Base-by-base conservation (phyloP, 2,797 vertebrate genomes). In the Coluber constrictor region DNA sequence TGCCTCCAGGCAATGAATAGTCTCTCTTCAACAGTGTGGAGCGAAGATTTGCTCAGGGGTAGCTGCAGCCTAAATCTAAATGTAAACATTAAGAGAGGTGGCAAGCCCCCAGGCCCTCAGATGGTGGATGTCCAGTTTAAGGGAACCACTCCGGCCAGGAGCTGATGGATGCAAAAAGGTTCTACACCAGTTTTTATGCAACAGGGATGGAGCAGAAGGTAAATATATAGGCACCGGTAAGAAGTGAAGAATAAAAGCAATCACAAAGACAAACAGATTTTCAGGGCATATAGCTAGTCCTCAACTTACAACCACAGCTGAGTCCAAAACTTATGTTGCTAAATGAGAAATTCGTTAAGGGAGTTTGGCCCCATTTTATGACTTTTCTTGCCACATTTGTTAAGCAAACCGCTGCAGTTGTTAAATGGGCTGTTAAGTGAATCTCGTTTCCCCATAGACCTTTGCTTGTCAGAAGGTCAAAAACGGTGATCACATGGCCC, bases 1-100 rank as follows among this genome's bases (percentile, higher is more conserved):
- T 47, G 87, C 66, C 90, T 86, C 59, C 86, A 43, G 87, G 70
- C 87, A 93, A 29, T 89, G 87, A 13, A 70, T 89, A 54, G 90
- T 47, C 10, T 43, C 12, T 6, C 25, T 83, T 88, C n/a, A 63
- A 6, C 16, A 18, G 70, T 83, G 25, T 57, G 79, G 29, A 91
- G 90, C 18, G n/a, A 91, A 66, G 47, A 43, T 91, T 88, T 55
- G 79, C 66, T 63, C n/a, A 88, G 66, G 56, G 66, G 57, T 57
- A n/a, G 57, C 16, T 51, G 70, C 47, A 55, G 23, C 79, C 54
- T 23, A n/a, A 66, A 56, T 66, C 79, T 25, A 43, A 90, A n/a
- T 5, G 5, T 27, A 55, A 55, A 55, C 59, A 37, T 16, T 20
- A 47, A n/a, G 47, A 56, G n/a, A 79, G 66, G 27, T 32, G 63